Evolutionary conservation across 1,140 invertebrate species (phyloP), one percentile per base, ranked within the genome.

Genomic region (Drusus annulatus): DNA sequence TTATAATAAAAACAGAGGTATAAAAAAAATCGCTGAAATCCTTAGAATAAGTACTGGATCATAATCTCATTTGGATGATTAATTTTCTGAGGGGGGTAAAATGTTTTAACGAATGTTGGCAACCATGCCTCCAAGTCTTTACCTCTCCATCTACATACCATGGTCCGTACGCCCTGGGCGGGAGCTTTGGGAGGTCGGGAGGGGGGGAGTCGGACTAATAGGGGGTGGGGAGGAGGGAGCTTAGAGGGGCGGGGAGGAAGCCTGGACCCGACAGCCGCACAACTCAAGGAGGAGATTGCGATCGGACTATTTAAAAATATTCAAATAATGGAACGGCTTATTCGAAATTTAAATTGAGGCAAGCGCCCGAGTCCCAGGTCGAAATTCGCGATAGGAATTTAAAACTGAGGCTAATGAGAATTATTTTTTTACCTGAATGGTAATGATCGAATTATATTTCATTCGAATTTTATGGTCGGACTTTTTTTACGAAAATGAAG

Each of bases 271-370:
- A 83, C 81, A 83, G 81, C 81, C 79, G 65, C 78, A 73, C 80
- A 78, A 81, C 80, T 81, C 76, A 76, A 50, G 76, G 58, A 79
- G 58, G 75, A 80, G 82, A 83, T 83, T 80, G 81, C 81, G 76
- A 83, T 83, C 81, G 79, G 65, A 83, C 82, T 80, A 76, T 79
- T 83, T 80, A 83, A 83, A 81, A 79, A 83, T 82, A 82, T 82
- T 82, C 81, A 80, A 82, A 82, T 62, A 76, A 79, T 76, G 63
- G 76, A 71, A 63, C 69, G 77, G 58, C 73, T 81, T 79, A 71
- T 52, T 71, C 65, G 77, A 79, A 73, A 65, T 71, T 79, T 79
- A 79, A 79, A 79, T 71, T 79, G 77, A 54, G 68, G 36, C 21
- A 82, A 82, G 68, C 69, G 51, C 23, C 65, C 78, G 19, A 16